Evolutionary conservation across 2,888 invertebrate genomes (phyloP).

Genomic region (Hydropsyche betteni): DNA sequence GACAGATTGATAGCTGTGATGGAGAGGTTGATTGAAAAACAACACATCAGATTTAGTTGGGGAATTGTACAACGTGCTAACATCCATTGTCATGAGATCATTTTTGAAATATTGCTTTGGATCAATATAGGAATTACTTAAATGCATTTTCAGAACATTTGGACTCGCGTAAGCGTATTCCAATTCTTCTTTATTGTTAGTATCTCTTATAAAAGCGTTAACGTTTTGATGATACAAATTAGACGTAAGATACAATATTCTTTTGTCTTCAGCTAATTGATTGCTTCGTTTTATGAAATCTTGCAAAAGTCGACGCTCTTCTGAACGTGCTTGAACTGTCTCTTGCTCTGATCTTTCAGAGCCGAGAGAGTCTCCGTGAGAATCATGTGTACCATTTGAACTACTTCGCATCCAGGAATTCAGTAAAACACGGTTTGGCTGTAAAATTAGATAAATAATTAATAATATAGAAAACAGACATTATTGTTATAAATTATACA

Average conservation of each 20-base stretch:
- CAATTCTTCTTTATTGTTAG: conserved; percentile 49
- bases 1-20: conserved; percentile 59
- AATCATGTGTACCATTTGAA: conserved; percentile 17
- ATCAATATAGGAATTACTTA: conserved; percentile 57
- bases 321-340: conserved; percentile 34
- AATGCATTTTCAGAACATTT: conserved; percentile 57
- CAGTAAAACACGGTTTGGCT: conserved; percentile 34
- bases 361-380: conserved; percentile 52
- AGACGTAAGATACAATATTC: conserved; percentile 52
- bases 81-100: conserved; percentile 49
- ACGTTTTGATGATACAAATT: conserved; percentile 50
- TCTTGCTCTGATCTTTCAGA: conserved; percentile 38
- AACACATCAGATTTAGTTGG: conserved; percentile 58
- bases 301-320: conserved; percentile 54
- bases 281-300: conserved; percentile 61
- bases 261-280: conserved; percentile 57
- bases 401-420: conserved; percentile 46
- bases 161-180: conserved; percentile 58
- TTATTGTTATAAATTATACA: not conserved
- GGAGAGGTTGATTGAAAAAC: conserved; percentile 55
- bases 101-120: conserved; percentile 54
- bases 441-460: conserved; percentile 20
- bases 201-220: conserved; percentile 33
- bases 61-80: conserved; percentile 56
- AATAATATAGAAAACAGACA: not conserved